phyloP scores from a whole-genome alignment of 2,888 invertebrate genomes.

The Corythucha ciliata region DNA sequence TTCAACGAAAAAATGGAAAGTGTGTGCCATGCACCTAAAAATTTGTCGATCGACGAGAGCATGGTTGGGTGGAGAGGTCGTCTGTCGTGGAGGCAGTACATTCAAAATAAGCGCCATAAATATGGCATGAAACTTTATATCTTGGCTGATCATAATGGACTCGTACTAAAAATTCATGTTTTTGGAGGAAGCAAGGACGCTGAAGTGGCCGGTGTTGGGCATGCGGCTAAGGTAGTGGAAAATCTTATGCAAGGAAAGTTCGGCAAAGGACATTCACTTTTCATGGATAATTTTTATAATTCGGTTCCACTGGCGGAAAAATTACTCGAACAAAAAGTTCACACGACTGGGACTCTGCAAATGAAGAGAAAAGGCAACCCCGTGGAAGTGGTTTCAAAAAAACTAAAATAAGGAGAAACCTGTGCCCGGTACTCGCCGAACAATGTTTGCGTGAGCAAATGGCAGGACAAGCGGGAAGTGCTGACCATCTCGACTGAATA shows the following conservation, averaged over 20 bases:
- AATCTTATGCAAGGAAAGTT: constrained; percentile 17
- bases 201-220: constrained; percentile 5
- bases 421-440: not conserved
- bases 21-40: constrained; percentile 37
- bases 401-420: constrained; percentile 9
- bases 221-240: not conserved
- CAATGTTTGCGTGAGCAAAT: constrained; percentile 20
- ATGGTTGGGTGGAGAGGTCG: constrained; percentile 40
- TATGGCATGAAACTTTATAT: constrained; percentile 40
- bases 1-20: constrained; percentile 38
- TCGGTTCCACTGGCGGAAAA: not conserved
- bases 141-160: constrained; percentile 39
- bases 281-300: constrained; percentile 24
- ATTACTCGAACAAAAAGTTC: no score
- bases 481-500: constrained; percentile 19
- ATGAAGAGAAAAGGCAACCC: not conserved
- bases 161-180: constrained; percentile 34
- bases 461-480: constrained; percentile 26
- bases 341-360: no score
- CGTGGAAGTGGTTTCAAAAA: constrained; percentile 2
- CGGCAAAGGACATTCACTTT: constrained; percentile 25
- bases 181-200: constrained; percentile 31
- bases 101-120: constrained; percentile 39
- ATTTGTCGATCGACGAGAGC: constrained; percentile 38
- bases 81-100: constrained; percentile 38